A percentile compares a stretch with the other conserved stretches of the same genome.
These are phyloP conservation scores for Erebia epiphron DNA, from an alignment of 2,888 invertebrate species.

Conservation along the genomic window DNA sequence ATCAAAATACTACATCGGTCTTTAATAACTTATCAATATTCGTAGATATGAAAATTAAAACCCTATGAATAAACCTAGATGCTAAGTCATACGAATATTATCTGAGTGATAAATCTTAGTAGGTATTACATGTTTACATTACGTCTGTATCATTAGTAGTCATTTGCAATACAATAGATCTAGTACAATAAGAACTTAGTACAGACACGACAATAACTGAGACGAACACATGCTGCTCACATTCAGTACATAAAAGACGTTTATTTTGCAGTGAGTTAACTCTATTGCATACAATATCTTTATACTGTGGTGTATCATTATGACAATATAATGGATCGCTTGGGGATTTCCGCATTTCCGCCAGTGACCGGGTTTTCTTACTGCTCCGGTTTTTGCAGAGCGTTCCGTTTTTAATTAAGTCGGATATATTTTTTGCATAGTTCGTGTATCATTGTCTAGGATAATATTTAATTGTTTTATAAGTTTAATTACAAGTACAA, in stretches of 20 bases:
- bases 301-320: constrained; percentile 25
- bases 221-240: constrained; percentile 30
- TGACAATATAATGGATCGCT: constrained; percentile 32
- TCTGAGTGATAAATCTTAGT: constrained; percentile 13
- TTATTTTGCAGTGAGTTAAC: constrained; percentile 21
- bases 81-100: constrained; percentile 15
- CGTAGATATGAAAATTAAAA: background rate
- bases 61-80: background rate
- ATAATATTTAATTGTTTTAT: constrained; percentile 18
- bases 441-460: constrained; percentile 21
- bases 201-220: constrained; percentile 22
- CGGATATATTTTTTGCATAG: constrained; percentile 44
- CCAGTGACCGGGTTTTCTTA: constrained; percentile 51
- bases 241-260: constrained; percentile 8
- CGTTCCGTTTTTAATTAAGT: constrained; percentile 45
- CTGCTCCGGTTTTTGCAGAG: constrained; percentile 44
- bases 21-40: background rate
- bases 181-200: constrained; percentile 37
- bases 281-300: background rate
- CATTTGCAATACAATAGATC: constrained; percentile 45
- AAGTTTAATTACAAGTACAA: background rate
- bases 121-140: constrained; percentile 20
- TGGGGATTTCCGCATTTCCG: constrained; percentile 62
- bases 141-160: constrained; percentile 38
- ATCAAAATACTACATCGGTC: too few species aligned